Evolutionary conservation across 1,140 invertebrate species (phyloP).

Genomic region (Drosophila ananassae): DNA sequence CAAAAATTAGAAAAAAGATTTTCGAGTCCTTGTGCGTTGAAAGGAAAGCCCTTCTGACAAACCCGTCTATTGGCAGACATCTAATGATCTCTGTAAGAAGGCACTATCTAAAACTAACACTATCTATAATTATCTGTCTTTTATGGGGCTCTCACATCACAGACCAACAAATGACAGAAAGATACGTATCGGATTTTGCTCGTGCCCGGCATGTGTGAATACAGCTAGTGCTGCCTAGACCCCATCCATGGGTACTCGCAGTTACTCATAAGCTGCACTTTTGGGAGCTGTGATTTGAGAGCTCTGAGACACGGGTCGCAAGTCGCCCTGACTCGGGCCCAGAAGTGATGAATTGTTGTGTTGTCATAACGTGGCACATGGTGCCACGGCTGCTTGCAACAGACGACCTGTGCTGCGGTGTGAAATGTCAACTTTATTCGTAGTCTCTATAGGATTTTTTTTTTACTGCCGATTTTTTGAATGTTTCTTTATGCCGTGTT

Average conservation of each 20-base stretch:
- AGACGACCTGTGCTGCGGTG: constrained; percentile 67
- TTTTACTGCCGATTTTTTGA: constrained; percentile 21
- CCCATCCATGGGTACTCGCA: neutral
- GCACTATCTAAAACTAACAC: constrained; percentile 22
- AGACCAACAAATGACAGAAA: constrained; percentile 55
- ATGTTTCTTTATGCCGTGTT: constrained; percentile 48
- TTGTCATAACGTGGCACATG: constrained; percentile 80
- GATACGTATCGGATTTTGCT: constrained; percentile 46
- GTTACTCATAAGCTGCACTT: constrained; percentile 1
- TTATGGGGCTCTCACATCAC: constrained; percentile 33
- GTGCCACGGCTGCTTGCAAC: constrained; percentile 71
- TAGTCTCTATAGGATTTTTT: constrained; percentile 21
- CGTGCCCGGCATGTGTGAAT: constrained; percentile 41
- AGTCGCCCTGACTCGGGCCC: constrained; percentile 25
- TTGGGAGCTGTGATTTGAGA: neutral
- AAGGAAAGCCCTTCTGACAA: constrained; percentile 13
- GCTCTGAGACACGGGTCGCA: neutral
- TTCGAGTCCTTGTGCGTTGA: constrained; percentile 1
- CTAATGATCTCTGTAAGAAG: neutral
- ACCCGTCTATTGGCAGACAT: neutral
- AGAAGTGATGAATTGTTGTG: constrained; percentile 59
- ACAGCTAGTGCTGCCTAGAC: neutral
- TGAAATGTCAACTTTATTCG: constrained; percentile 75
- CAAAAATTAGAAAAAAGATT: no score
- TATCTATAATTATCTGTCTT: constrained; percentile 33